Conservation (phyloP, 2,797 vertebrate species). For the Odontamblyopus lacepedii region DNA sequence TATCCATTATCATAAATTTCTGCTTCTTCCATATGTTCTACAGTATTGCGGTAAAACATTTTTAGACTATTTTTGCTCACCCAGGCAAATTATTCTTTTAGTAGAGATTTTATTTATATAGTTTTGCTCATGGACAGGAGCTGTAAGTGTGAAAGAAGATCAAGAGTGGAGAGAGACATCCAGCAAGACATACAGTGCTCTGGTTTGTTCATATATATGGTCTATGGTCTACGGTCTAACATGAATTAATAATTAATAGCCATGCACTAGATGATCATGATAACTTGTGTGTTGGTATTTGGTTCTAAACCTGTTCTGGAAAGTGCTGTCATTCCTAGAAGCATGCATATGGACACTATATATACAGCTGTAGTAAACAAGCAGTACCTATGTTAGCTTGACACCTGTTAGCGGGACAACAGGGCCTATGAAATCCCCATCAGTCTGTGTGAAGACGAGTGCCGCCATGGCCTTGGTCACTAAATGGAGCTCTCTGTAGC, state of each 20-base stretch:
- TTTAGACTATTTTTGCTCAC: no score
- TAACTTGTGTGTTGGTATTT: not conserved
- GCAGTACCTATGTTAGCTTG: constrained; percentile 10
- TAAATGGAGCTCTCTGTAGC: constrained; percentile 36
- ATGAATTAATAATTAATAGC: no score
- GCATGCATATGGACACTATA: not conserved
- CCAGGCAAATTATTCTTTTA: no score
- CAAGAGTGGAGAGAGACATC: no score
- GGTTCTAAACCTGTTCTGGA: not conserved
- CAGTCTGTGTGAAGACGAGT: constrained; percentile 28
- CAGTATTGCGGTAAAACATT: no score
- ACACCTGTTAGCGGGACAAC: constrained; percentile 41
- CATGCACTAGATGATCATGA: not conserved
- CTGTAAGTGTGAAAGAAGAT: no score
- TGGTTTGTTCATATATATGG: not conserved
- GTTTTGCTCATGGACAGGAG: no score
- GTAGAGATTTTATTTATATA: no score
- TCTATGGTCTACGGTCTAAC: no score
- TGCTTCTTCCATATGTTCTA: no score
- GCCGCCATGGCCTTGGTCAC: constrained; percentile 19
- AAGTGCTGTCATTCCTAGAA: constrained; percentile 1
- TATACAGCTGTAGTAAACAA: constrained; percentile 10
- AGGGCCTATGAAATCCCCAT: constrained; percentile 26
- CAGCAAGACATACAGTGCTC: not conserved
- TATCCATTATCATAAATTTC: not conserved